Base-by-base conservation (phyloP, 2,113 vertebrate genomes). In the Colaptes auratus region DNA sequence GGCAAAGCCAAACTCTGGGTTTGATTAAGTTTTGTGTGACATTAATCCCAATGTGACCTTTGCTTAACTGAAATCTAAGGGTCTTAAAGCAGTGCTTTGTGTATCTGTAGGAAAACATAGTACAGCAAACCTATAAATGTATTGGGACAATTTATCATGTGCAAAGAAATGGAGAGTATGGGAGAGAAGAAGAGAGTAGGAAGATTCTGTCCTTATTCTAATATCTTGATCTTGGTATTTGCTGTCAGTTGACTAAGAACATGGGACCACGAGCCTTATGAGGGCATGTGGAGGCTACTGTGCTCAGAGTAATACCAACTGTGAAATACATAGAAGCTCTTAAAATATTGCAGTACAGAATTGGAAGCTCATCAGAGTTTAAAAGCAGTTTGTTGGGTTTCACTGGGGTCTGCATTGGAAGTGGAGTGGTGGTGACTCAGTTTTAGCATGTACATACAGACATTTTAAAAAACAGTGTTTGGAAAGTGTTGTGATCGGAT, bases 401-500 rank as follows among this genome's bases (percentile, higher is more conserved):
- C 33, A 52, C 56, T 90, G 55, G 33, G 35, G 52, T 80, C 66
- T 60, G 48, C 15, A 0, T 2, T 72, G 59, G 67, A 92, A 89
- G 31, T 30, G 23, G 59, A 88, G 35, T 48, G 86, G 63, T 93
- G 81, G 23, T 52, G 50, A 85, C 85, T 93, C 84, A 63, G 11
- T 82, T 83, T 90, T 89, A 78, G 78, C 59, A 35, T 2, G 3
- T 64, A 46, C 30, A 23, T 65, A 63, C 59, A 76, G 58, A 82
- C 61, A 53, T 90, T 25, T 23, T 7, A 11, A 76, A 72, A 76
- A 31, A 16, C 58, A 87, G 42, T 90, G 52, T 90, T 92, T 90
- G 94, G 36, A 67, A 83, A 88, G 53, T 78, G 44, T 64, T 91
- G 78, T 91, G 89, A 86, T 88, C 31, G 44, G 50, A 52, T 75